These are phyloP conservation scores for Molossus molossus DNA, from an alignment of 2,797 vertebrate genomes.

Conservation along the genomic window DNA sequence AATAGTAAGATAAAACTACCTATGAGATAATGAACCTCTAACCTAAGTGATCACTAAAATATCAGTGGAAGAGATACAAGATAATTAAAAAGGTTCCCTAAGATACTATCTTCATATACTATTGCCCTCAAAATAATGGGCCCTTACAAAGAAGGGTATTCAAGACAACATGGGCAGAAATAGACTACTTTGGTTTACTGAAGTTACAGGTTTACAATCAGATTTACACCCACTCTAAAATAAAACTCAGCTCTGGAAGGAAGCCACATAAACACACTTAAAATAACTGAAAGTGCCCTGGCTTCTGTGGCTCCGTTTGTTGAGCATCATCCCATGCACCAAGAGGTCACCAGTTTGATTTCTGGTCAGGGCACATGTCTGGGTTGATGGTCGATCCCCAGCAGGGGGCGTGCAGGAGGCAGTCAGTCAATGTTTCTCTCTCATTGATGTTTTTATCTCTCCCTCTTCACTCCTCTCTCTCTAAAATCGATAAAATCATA, in stretches of 20 bases:
- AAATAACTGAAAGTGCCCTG: conserved; percentile 15
- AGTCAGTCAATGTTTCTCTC: too few relatives aligned
- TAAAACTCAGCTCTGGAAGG: conserved; percentile 23
- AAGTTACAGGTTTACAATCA: conserved; percentile 7
- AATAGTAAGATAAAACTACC: not conserved
- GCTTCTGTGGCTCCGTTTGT: too few relatives aligned
- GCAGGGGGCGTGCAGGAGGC: too few relatives aligned
- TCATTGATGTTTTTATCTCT: too few relatives aligned
- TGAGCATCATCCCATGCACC: too few relatives aligned
- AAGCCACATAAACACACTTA: conserved; percentile 8
- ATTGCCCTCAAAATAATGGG: not conserved
- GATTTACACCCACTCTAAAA: conserved; percentile 35
- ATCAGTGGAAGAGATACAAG: not conserved
- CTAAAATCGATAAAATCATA: too few relatives aligned
- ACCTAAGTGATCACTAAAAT: conserved; percentile 34
- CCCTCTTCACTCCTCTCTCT: too few relatives aligned
- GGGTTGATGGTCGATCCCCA: too few relatives aligned
- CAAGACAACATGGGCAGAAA: conserved; percentile 1
- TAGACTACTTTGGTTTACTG: conserved; percentile 9
- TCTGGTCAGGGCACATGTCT: too few relatives aligned
- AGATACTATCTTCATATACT: not conserved
- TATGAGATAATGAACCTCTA: not conserved
- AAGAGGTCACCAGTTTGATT: too few relatives aligned
- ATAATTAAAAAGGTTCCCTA: not conserved
- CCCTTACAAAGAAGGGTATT: not conserved